A percentile compares a stretch with the other conserved stretches of the same genome.
These are phyloP conservation scores for Conops quadrifasciatus DNA, from an alignment of 2,888 invertebrate species.

Conservation along the genomic window DNA sequence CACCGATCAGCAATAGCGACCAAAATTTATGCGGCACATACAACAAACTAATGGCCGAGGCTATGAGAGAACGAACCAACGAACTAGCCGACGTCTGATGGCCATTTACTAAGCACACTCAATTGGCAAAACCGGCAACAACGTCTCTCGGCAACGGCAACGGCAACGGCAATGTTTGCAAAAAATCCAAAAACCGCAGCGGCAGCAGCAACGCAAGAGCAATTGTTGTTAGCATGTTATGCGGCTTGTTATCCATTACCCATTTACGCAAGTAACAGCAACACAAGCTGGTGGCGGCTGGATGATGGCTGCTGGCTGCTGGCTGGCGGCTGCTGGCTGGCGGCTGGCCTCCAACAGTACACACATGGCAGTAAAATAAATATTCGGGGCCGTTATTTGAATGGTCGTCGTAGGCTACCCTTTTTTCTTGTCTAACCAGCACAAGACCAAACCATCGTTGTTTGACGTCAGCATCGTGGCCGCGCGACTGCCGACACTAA, in stretches of 20 bases:
- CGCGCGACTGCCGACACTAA: too few species aligned
- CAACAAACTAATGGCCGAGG: slow-evolving; percentile 15
- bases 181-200: neutral
- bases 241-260: slow-evolving; percentile 26
- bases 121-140: neutral
- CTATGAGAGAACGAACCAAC: too few species aligned
- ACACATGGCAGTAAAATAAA: slow-evolving; percentile 19
- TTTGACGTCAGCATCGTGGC: neutral
- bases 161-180: slow-evolving; percentile 3
- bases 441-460: neutral
- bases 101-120: too few species aligned
- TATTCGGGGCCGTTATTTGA: slow-evolving; percentile 26
- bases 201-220: slow-evolving; percentile 34
- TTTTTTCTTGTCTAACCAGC: too few species aligned
- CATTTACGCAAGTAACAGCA: slow-evolving; percentile 44
- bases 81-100: too few species aligned
- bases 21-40: slow-evolving; percentile 35
- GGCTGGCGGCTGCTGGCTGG: slow-evolving; percentile 9
- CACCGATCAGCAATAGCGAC: slow-evolving; percentile 20
- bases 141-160: slow-evolving; percentile 1
- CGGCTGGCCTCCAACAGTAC: neutral
- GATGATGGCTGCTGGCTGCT: slow-evolving; percentile 13
- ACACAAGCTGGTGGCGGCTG: too few species aligned
- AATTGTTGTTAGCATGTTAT: slow-evolving; percentile 20
- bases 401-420: slow-evolving; percentile 23